Evolutionary conservation across 2,888 invertebrate species (phyloP).

Genomic region (Dyspetes luteomarginatus): DNA sequence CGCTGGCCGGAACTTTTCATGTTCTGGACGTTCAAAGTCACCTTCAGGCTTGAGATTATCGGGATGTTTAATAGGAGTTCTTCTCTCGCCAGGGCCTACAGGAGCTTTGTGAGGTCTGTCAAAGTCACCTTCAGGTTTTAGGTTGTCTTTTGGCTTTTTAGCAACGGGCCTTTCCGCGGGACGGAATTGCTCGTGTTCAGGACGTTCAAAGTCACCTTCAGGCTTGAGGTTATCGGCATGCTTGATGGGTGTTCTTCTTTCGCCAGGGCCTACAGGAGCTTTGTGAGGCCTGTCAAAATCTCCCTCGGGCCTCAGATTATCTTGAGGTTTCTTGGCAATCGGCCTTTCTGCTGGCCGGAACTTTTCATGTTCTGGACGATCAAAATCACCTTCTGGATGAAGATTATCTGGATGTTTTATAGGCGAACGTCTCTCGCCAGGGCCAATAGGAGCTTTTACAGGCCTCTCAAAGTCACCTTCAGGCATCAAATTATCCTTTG

Average conservation of each 20-base stretch:
- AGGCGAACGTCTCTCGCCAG: conserved; percentile 83
- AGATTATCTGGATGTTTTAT: conserved; percentile 85
- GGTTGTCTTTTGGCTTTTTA: too few relatives aligned
- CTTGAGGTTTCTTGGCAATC: too few relatives aligned
- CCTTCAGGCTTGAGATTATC: conserved; percentile 84
- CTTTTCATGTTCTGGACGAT: too few relatives aligned
- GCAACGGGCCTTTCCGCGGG: too few relatives aligned
- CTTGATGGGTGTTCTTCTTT: too few relatives aligned
- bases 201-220: too few relatives aligned
- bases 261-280: too few relatives aligned
- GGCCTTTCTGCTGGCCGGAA: too few relatives aligned
- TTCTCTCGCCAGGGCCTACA: conserved; percentile 83
- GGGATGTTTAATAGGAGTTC: conserved; percentile 82
- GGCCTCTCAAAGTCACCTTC: conserved; percentile 85
- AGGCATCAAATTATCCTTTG: conserved; percentile 86
- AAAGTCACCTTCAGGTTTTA: conserved; percentile 87
- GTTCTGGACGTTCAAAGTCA: conserved; percentile 81
- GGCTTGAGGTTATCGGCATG: too few relatives aligned
- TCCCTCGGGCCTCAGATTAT: too few relatives aligned
- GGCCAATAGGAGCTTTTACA: conserved; percentile 83
- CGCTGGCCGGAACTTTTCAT: conserved; percentile 75
- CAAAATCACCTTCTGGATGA: conserved; percentile 80
- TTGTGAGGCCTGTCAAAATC: too few relatives aligned
- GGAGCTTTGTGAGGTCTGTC: conserved; percentile 85
- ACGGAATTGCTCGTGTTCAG: too few relatives aligned